A percentile compares a stretch with the other conserved stretches of the same genome.
Conservation (phyloP, 2,888 invertebrate genomes). For the Aphrophora alni region DNA sequence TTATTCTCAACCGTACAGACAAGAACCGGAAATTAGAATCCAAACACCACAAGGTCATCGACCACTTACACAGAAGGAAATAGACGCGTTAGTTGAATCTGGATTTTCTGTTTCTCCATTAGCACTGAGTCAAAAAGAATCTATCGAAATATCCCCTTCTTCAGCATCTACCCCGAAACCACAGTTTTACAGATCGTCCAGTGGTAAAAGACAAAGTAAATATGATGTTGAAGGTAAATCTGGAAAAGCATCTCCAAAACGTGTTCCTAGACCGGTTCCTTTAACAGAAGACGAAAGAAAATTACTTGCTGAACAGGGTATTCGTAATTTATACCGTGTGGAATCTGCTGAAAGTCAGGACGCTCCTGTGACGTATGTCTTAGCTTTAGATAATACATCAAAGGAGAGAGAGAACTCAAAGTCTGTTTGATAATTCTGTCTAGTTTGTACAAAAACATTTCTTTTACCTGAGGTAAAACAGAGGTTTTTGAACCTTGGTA, state of each 20-base stretch:
- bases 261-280: conserved; percentile 45
- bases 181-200: conserved; percentile 20
- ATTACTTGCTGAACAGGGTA: conserved; percentile 44
- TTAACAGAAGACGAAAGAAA: conserved; percentile 45
- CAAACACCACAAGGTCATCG: conserved; percentile 38
- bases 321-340: conserved; percentile 47
- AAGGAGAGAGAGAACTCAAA: neutral
- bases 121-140: conserved; percentile 28
- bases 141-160: conserved; percentile 20
- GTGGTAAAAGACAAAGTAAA: conserved; percentile 31
- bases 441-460: neutral
- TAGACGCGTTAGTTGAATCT: conserved; percentile 44
- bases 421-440: neutral
- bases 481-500: neutral
- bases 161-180: neutral
- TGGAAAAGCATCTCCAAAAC: conserved; percentile 20
- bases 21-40: conserved; percentile 21
- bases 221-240: conserved; percentile 28
- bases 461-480: neutral
- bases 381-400: conserved; percentile 42
- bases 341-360: conserved; percentile 46
- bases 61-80: conserved; percentile 45
- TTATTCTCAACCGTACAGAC: neutral
- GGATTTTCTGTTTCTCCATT: conserved; percentile 41
- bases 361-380: conserved; percentile 45